Conservation (phyloP, 2,888 invertebrate genomes). For the Platycheirus albimanus region DNA sequence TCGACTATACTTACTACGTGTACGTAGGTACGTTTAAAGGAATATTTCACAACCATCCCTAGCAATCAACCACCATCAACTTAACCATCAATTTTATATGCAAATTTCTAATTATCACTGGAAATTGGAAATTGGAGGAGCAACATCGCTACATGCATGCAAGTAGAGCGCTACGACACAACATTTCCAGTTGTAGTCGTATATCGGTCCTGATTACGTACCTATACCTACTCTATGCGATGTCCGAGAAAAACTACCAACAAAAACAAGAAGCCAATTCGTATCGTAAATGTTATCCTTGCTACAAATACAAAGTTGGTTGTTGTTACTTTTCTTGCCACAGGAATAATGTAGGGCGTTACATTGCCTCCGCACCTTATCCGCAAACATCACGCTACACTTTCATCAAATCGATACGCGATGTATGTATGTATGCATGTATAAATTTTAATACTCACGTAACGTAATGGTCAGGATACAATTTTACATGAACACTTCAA, state of each 20-base stretch:
- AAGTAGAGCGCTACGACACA: constrained; percentile 54
- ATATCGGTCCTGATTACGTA: constrained; percentile 33
- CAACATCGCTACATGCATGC: constrained; percentile 51
- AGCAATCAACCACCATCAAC: constrained; percentile 37
- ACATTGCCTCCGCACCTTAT: constrained; percentile 33
- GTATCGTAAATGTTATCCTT: constrained; percentile 37
- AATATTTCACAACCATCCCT: constrained; percentile 38
- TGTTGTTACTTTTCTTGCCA: constrained; percentile 18
- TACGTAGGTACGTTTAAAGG: neutral
- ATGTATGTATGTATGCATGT: no score
- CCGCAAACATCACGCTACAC: constrained; percentile 19
- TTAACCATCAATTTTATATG: constrained; percentile 71
- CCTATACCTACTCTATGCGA: neutral
- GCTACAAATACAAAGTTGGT: neutral
- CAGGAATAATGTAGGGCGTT: constrained; percentile 22
- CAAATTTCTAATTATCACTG: constrained; percentile 75
- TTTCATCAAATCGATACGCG: constrained; percentile 54
- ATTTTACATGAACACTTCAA: constrained; percentile 75
- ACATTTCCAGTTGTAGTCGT: constrained; percentile 37
- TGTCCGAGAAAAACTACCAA: constrained; percentile 30
- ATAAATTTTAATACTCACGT: no score
- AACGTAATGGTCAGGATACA: constrained; percentile 66
- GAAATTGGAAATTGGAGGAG: constrained; percentile 66
- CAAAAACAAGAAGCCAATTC: constrained; percentile 38
- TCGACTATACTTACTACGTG: no score